A percentile compares a stretch with the other conserved stretches of the same genome.
phyloP scores from a whole-genome alignment of 2,113 vertebrate species.

The Gobio gobio region DNA sequence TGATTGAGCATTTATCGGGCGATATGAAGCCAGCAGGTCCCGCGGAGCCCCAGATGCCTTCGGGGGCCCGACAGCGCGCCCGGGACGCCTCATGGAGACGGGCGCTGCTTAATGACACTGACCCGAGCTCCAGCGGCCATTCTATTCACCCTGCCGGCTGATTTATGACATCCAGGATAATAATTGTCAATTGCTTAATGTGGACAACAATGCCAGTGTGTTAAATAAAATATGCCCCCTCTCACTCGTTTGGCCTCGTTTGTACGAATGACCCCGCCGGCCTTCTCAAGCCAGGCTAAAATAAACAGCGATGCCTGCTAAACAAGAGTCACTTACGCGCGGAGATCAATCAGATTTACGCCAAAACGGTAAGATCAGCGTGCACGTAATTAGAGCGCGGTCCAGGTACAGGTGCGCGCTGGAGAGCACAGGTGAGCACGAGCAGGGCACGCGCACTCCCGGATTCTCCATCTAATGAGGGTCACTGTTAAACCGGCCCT shows the following conservation, averaged over 20 bases:
- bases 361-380: no score
- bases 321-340: conserved; percentile 13
- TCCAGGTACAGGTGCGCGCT: no score
- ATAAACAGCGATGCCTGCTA: conserved; percentile 47
- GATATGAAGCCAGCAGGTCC: conserved; percentile 93
- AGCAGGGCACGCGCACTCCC: no score
- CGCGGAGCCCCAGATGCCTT: conserved; percentile 80
- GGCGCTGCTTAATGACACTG: conserved; percentile 97
- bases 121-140: conserved; percentile 96
- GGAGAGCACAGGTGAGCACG: no score
- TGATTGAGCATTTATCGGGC: conserved; percentile 89
- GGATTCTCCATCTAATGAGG: conserved; percentile 67
- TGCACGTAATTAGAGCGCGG: no score
- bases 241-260: conserved; percentile 37
- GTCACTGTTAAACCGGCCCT: conserved; percentile 74
- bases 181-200: conserved; percentile 94
- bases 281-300: conserved; percentile 22
- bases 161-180: conserved; percentile 93
- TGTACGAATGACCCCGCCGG: conserved; percentile 44
- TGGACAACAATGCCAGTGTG: conserved; percentile 67
- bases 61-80: conserved; percentile 79
- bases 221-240: conserved; percentile 76
- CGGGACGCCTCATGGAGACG: conserved; percentile 79
- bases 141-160: conserved; percentile 96
- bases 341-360: background rate